A percentile compares a stretch with the other conserved stretches of the same genome.
Evolutionary conservation across 1,140 invertebrate species (phyloP).

Genomic region (Pogonognathellus flavescens): DNA sequence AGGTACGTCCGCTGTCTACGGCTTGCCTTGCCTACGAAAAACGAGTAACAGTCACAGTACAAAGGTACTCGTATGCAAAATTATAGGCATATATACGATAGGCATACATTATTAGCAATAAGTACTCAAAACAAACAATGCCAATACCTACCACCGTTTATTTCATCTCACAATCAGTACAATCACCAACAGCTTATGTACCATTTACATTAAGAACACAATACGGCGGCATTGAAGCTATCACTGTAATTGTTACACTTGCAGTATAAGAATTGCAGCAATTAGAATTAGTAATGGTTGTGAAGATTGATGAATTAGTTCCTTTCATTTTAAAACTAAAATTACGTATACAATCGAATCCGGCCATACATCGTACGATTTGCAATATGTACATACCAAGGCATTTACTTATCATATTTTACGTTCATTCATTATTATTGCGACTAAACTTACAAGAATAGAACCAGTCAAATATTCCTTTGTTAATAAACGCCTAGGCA

Average conservation of each 20-base stretch:
- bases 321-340: too few species aligned
- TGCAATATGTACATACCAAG: too few species aligned
- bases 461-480: too few species aligned
- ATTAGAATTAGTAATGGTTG: slow-evolving; percentile 18
- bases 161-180: slow-evolving; percentile 6
- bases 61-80: not conserved
- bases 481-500: too few species aligned
- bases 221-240: slow-evolving; percentile 25
- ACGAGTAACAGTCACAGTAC: not conserved
- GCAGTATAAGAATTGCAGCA: not conserved
- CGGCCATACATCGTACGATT: too few species aligned
- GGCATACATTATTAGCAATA: slow-evolving; percentile 24
- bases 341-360: too few species aligned
- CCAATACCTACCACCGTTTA: not conserved
- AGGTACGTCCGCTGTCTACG: not conserved
- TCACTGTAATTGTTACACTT: slow-evolving; percentile 24
- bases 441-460: too few species aligned
- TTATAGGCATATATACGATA: not conserved
- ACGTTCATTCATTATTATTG: too few species aligned
- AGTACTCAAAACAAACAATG: slow-evolving; percentile 47
- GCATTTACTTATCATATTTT: too few species aligned
- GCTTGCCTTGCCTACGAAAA: not conserved
- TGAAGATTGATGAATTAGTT: too few species aligned
- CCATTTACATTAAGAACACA: not conserved
- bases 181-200: not conserved